phyloP scores from a whole-genome alignment of 1,140 invertebrate species.

The Drosophila grimshawi region DNA sequence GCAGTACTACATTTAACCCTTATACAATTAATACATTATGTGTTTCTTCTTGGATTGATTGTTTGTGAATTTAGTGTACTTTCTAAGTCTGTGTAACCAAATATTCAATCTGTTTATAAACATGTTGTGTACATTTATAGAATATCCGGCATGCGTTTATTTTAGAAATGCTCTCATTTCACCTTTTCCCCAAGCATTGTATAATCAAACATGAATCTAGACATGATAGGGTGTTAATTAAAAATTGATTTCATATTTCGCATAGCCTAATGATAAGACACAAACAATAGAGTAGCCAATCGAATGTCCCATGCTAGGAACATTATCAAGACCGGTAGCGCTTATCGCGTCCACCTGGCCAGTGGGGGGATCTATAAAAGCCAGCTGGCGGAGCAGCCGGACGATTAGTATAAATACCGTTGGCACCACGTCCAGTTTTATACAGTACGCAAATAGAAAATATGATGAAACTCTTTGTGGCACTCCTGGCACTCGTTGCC shows the following conservation, averaged over 20 bases:
- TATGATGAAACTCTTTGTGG: constrained; percentile 64
- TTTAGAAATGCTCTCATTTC: not conserved
- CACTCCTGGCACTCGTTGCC: constrained; percentile 72
- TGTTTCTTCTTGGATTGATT: too few relatives aligned
- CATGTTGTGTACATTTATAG: not conserved
- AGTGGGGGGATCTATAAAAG: constrained; percentile 72
- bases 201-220: constrained; percentile 14
- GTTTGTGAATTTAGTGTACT: too few relatives aligned
- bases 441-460: constrained; percentile 56
- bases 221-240: constrained; percentile 41
- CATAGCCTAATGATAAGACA: constrained; percentile 34
- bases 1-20: not conserved
- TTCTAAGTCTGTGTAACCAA: too few relatives aligned
- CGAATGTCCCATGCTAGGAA: constrained; percentile 26
- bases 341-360: constrained; percentile 49
- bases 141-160: not conserved
- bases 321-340: constrained; percentile 32
- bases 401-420: constrained; percentile 78
- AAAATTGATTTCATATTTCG: constrained; percentile 35
- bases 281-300: constrained; percentile 24
- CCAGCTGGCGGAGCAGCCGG: constrained; percentile 8
- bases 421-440: constrained; percentile 60
- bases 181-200: not conserved
- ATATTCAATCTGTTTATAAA: too few relatives aligned
- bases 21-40: not conserved